Evolutionary conservation across 2,888 invertebrate genomes (phyloP).

Genomic region (Drosophila subquinaria): DNA sequence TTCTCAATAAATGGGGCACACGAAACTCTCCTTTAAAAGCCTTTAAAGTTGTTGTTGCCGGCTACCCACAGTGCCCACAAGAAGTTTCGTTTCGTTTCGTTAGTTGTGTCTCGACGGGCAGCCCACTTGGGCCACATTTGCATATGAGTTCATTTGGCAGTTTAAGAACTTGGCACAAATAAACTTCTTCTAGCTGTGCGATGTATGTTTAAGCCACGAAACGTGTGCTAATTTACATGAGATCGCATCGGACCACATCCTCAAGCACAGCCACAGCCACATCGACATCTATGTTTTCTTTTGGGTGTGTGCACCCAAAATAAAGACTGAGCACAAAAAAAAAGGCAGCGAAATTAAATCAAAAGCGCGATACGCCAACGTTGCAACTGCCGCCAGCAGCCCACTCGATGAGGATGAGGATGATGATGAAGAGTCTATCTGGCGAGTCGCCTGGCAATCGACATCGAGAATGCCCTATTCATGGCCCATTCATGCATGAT

Average conservation of each 20-base stretch:
- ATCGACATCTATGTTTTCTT: constrained; percentile 75
- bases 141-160: constrained; percentile 80
- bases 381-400: constrained; percentile 65
- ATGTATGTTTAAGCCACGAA: constrained; percentile 67
- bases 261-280: constrained; percentile 54
- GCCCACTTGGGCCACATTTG: constrained; percentile 77
- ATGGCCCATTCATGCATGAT: constrained; percentile 34
- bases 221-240: constrained; percentile 82
- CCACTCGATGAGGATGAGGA: constrained; percentile 72
- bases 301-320: constrained; percentile 58
- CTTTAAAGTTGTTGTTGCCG: constrained; percentile 4
- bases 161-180: constrained; percentile 75
- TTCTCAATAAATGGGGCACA: constrained; percentile 13
- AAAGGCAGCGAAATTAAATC: constrained; percentile 75
- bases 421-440: constrained; percentile 75
- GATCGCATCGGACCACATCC: constrained; percentile 72
- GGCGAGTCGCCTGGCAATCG: constrained; percentile 51
- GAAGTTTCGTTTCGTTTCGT: constrained; percentile 1
- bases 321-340: constrained; percentile 12
- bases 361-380: constrained; percentile 81
- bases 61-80: constrained; percentile 46
- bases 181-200: constrained; percentile 50
- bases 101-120: constrained; percentile 46
- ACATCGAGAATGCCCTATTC: constrained; percentile 45
- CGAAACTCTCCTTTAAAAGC: constrained; percentile 7